phyloP scores from a whole-genome alignment of 2,888 invertebrate species.

The Nomada goodeniana region DNA sequence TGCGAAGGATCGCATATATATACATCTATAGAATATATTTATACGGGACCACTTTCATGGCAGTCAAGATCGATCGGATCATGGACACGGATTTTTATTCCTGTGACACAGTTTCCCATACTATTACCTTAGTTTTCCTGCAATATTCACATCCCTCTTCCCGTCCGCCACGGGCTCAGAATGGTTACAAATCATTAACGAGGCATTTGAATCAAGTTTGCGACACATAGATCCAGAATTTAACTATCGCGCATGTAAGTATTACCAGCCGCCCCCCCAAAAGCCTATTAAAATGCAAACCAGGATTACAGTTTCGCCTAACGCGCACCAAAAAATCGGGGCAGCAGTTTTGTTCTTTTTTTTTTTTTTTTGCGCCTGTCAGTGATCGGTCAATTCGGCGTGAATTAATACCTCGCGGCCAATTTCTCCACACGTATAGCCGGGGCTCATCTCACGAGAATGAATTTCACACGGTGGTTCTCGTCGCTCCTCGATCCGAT shows the following conservation, averaged over 20 bases:
- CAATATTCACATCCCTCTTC: too few species aligned
- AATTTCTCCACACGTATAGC: slow-evolving; percentile 28
- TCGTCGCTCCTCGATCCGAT: slow-evolving; percentile 11
- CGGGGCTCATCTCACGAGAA: slow-evolving; percentile 7
- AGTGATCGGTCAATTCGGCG: slow-evolving; percentile 26
- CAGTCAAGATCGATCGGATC: slow-evolving; percentile 1
- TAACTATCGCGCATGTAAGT: too few species aligned
- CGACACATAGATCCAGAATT: too few species aligned
- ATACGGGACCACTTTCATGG: neutral
- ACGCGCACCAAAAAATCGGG: neutral
- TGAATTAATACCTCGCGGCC: slow-evolving; percentile 47
- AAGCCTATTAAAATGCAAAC: too few species aligned
- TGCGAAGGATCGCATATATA: slow-evolving; percentile 25
- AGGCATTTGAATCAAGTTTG: too few species aligned
- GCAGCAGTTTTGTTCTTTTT: neutral
- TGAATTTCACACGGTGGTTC: slow-evolving; percentile 28
- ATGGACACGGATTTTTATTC: neutral
- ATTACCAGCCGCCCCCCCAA: too few species aligned
- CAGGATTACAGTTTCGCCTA: neutral
- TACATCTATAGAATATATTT: neutral
- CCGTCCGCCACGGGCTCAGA: too few species aligned
- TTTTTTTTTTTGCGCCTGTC: slow-evolving; percentile 6
- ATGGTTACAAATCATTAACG: too few species aligned
- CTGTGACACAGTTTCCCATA: too few species aligned
- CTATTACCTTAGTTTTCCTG: too few species aligned